Evolutionary conservation across 2,888 invertebrate genomes (phyloP), one percentile per base, ranked within the genome.

Genomic region (Dynastes tityus): DNA sequence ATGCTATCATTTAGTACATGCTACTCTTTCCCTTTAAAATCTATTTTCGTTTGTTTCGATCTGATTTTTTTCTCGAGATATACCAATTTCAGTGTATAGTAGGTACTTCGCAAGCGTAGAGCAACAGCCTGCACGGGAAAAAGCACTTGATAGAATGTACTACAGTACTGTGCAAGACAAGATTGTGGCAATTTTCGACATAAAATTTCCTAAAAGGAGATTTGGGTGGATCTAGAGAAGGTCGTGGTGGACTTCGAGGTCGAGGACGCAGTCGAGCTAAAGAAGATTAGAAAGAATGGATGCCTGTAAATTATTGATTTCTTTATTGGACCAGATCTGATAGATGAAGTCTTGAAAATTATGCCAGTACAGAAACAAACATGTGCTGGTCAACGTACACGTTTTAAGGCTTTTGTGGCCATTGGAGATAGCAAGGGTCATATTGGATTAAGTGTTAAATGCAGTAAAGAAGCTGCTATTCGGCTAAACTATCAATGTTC

Each of bases 281-380:
- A 90, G 98, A 98, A 90, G 97, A 96, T 84, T 96, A 97, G 85
- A 98, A 98, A 88, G 98, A 98, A 91, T 99, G 99, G 99, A 93
- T 96, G 81, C 99, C 99, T 64, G 98, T 99, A 16, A 99, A 99
- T 99, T 89, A 98, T 99, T 81, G 99, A 99, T 89, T 95, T 95
- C 90, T 98, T 99, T 91, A 94, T 99, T 85, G 98, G 98, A 29
- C 91, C 95, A 0, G 92, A 95, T 22, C 91, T 99, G 76, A 98
- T 97, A 87, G 99, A 99, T 91, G 99, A 99, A 88, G 99, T 99
- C 0, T 91, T 99, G 84, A 99, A 99, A 90, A 99, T 99, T 89
- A 99, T 99, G 98, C 99, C 99, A 80, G 99, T 99, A 22, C 99
- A 99, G 93, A 99, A 99, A 90, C 99, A 99, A 90, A 99, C 99